These are phyloP conservation scores for Scatophagus argus DNA, from an alignment of 2,113 vertebrate genomes.

Conservation along the genomic window DNA sequence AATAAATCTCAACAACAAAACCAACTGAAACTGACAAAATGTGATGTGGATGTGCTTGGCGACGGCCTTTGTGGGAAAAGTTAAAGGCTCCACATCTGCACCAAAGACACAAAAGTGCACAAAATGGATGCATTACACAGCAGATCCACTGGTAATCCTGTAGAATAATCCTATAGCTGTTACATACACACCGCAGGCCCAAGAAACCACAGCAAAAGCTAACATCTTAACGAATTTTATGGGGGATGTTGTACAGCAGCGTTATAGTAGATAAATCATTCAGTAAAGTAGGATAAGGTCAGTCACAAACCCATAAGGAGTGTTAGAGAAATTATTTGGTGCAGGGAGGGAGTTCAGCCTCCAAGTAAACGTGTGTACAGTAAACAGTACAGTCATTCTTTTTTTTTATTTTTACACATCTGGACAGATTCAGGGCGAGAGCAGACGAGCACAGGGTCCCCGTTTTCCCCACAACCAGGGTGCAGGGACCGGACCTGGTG, in stretches of 20 bases:
- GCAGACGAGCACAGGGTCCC: background rate
- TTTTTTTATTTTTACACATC: slow-evolving; percentile 2
- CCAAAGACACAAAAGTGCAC: slow-evolving; percentile 3
- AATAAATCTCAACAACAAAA: background rate
- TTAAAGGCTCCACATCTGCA: slow-evolving; percentile 15
- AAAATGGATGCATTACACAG: background rate
- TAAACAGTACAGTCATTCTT: too few species aligned
- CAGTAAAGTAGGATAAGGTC: slow-evolving; percentile 33
- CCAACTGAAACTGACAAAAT: background rate
- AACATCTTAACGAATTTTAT: background rate
- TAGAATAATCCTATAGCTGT: background rate
- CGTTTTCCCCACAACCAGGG: slow-evolving; percentile 52
- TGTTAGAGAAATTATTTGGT: background rate
- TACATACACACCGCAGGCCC: background rate
- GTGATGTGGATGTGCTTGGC: too few species aligned
- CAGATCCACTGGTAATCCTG: background rate
- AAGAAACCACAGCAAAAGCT: background rate
- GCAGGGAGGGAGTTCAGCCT: slow-evolving; percentile 4
- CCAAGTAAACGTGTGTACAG: background rate
- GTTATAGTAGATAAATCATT: slow-evolving; percentile 16
- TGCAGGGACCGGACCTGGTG: slow-evolving; percentile 74
- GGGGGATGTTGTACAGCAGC: background rate
- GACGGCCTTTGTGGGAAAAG: background rate
- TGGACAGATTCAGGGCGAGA: slow-evolving; percentile 10
- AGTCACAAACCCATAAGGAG: slow-evolving; percentile 3